Conservation (phyloP, 2,797 vertebrate species). For the Tachyglossus aculeatus region DNA sequence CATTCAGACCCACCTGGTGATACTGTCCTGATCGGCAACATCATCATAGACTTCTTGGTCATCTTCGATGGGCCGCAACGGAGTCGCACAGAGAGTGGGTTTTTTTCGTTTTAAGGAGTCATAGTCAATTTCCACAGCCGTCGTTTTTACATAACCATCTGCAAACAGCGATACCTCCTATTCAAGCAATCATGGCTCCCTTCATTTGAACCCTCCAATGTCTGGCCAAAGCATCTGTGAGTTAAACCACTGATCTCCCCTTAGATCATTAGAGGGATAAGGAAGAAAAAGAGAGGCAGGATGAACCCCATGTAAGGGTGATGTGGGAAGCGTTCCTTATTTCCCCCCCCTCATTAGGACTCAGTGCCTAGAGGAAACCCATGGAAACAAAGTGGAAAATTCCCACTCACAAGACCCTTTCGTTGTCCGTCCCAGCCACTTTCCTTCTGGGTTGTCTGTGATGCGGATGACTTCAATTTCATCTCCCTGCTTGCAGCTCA, state of each 20-base stretch:
- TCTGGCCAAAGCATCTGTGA: no score
- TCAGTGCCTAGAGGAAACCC: conserved; percentile 15
- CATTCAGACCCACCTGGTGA: conserved; percentile 60
- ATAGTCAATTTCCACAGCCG: conserved; percentile 87
- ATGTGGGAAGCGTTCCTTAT: no score
- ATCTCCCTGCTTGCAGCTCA: conserved; percentile 85
- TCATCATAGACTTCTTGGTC: conserved; percentile 93
- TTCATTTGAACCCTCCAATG: no score
- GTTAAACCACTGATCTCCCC: no score
- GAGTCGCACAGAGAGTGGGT: conserved; percentile 5
- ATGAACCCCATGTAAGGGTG: no score
- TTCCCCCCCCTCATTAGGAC: no score
- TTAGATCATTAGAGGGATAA: no score
- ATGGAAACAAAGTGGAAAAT: conserved; percentile 5
- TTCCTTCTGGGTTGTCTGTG: conserved; percentile 89
- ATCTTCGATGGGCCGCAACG: conserved; percentile 30
- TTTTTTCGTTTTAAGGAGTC: conserved; percentile 81
- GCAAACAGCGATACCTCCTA: conserved; percentile 15
- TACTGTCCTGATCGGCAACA: conserved; percentile 70
- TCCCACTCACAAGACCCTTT: conserved; percentile 84
- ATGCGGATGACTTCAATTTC: conserved; percentile 86
- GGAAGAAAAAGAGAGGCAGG: no score
- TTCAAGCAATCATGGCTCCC: conserved; percentile 4
- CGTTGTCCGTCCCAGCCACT: conserved; percentile 84
- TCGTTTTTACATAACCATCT: conserved; percentile 94